Percentiles rank a stretch among this genome's conserved stretches.
These are phyloP conservation scores for Rhea americana DNA, from an alignment of 2,113 vertebrate species.

Conservation along the genomic window DNA sequence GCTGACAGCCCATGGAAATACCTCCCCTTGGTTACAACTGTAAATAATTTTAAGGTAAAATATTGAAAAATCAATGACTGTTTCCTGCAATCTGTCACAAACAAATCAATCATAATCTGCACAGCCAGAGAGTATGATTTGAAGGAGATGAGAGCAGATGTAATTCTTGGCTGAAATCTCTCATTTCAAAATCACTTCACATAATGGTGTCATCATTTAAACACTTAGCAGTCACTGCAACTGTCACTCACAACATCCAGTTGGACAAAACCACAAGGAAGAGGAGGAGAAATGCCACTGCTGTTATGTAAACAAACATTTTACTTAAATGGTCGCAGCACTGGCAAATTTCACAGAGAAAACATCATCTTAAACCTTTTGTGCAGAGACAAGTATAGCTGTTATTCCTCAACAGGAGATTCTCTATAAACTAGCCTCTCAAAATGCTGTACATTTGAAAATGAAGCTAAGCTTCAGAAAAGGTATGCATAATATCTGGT, in stretches of 20 bases:
- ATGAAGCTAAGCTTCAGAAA: constrained; percentile 1
- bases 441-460: constrained; percentile 16
- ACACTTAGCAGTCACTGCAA: constrained; percentile 87
- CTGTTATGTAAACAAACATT: constrained; percentile 74
- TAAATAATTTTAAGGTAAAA: constrained; percentile 99
- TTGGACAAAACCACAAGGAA: constrained; percentile 76
- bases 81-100: constrained; percentile 97
- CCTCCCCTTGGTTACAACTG: constrained; percentile 90
- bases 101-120: constrained; percentile 97
- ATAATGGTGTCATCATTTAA: constrained; percentile 99
- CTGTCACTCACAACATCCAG: constrained; percentile 79
- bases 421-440: constrained; percentile 15
- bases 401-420: neutral
- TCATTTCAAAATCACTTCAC: constrained; percentile 93
- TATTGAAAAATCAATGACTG: constrained; percentile 98
- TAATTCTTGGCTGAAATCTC: constrained; percentile 93
- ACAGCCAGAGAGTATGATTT: constrained; percentile 82
- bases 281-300: constrained; percentile 69
- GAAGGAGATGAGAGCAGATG: constrained; percentile 81
- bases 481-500: neutral
- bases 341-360: constrained; percentile 55
- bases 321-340: constrained; percentile 64
- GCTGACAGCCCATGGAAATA: constrained; percentile 88
- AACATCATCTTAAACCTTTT: too few relatives aligned
- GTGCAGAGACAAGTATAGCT: too few relatives aligned